phyloP scores from a whole-genome alignment of 2,888 invertebrate genomes.

The Cylindroiulus punctatus region DNA sequence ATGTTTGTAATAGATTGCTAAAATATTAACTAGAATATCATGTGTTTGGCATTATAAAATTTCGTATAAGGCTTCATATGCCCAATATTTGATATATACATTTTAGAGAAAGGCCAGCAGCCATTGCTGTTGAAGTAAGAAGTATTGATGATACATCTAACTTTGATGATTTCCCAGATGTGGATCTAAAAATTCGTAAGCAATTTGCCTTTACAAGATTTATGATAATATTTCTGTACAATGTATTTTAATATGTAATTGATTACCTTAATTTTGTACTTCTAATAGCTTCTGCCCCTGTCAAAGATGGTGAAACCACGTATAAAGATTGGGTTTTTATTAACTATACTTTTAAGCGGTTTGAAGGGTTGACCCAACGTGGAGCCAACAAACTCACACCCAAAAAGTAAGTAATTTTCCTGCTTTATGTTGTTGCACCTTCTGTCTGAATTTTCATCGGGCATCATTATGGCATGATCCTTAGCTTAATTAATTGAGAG shows the following conservation, averaged over 20 bases:
- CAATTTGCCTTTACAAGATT: background rate
- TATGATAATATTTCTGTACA: too few relatives aligned
- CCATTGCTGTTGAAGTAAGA: slow-evolving; percentile 96
- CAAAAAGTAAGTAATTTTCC: slow-evolving; percentile 57
- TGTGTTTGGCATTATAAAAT: too few relatives aligned
- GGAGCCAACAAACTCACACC: slow-evolving; percentile 66
- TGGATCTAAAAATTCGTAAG: slow-evolving; percentile 98
- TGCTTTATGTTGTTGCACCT: background rate
- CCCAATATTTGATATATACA: background rate
- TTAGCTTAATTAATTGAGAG: background rate
- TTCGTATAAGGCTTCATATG: too few relatives aligned
- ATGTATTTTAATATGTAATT: too few relatives aligned
- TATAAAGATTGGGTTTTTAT: slow-evolving; percentile 99
- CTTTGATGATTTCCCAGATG: slow-evolving; percentile 99
- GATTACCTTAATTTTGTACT: background rate
- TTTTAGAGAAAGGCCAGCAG: slow-evolving; percentile 87
- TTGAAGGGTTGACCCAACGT: slow-evolving; percentile 95
- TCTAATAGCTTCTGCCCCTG: slow-evolving; percentile 82
- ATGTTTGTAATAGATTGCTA: too few relatives aligned
- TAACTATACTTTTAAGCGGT: slow-evolving; percentile 99
- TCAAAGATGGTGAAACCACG: slow-evolving; percentile 84
- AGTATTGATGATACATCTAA: slow-evolving; percentile 99
- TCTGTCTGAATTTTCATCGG: background rate
- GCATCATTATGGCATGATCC: background rate
- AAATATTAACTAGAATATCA: too few relatives aligned